A percentile compares a stretch with the other conserved stretches of the same genome.
Conservation (phyloP, 1,140 invertebrate species). For the Aphis gossypii region DNA sequence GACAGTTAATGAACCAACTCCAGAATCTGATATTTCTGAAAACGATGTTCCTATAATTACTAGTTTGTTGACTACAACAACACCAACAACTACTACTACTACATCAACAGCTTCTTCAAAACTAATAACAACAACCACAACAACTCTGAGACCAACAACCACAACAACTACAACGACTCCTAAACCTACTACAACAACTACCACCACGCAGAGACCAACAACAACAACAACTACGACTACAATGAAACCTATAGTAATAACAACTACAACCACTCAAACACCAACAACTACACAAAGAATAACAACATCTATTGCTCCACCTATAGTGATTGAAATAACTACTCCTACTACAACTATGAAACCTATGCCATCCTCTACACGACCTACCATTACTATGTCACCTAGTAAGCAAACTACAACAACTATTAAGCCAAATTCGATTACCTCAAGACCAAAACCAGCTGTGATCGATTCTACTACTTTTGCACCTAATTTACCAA, state of each 20-base stretch:
- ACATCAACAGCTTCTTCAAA: neutral
- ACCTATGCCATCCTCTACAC: neutral
- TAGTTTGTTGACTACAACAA: slow-evolving; percentile 7
- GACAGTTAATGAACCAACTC: neutral
- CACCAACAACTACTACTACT: slow-evolving; percentile 23
- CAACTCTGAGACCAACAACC: neutral
- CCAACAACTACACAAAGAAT: neutral
- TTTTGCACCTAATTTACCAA: neutral
- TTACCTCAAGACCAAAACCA: slow-evolving; percentile 26
- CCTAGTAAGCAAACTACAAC: slow-evolving; percentile 27
- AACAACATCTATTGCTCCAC: neutral
- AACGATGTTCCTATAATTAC: slow-evolving; percentile 24
- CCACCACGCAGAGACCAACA: neutral
- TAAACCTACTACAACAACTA: neutral
- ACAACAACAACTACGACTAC: neutral
- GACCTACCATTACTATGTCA: neutral
- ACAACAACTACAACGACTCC: neutral
- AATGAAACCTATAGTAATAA: neutral
- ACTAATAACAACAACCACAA: neutral
- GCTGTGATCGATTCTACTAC: slow-evolving; percentile 44
- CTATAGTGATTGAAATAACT: neutral
- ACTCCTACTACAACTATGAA: neutral
- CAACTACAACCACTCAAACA: neutral
- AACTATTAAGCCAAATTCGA: slow-evolving; percentile 29
- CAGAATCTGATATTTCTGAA: slow-evolving; percentile 44